Conservation (phyloP, 2,888 invertebrate genomes). For the Exocentrus adspersus region DNA sequence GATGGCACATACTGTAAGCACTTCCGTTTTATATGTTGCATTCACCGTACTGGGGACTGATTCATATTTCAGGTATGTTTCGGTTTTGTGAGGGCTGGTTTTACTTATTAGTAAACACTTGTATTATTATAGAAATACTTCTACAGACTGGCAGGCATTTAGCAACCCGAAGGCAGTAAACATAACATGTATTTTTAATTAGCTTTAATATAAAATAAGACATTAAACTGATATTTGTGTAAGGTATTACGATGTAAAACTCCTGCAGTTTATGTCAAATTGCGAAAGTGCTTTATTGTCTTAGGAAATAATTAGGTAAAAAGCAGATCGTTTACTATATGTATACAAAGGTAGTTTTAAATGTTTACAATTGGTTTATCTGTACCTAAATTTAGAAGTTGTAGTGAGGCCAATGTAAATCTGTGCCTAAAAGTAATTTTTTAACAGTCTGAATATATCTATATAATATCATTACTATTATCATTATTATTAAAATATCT, state of each 20-base stretch:
- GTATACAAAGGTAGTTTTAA: background rate
- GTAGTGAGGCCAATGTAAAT: conserved; percentile 50
- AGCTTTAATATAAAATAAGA: no score
- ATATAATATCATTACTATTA: conserved; percentile 32
- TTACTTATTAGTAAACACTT: no score
- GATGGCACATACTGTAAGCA: no score
- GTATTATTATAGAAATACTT: no score
- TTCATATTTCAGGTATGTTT: no score
- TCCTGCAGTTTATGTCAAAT: background rate
- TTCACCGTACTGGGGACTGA: no score
- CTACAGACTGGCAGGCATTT: no score
- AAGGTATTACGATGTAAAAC: background rate
- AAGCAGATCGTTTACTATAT: background rate
- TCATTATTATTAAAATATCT: conserved; percentile 22
- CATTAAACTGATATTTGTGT: no score
- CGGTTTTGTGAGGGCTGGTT: no score
- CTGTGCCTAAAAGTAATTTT: conserved; percentile 51
- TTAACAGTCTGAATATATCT: conserved; percentile 49
- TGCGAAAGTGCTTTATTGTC: background rate
- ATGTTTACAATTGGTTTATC: conserved; percentile 24
- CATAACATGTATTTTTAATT: no score
- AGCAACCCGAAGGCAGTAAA: no score
- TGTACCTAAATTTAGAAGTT: conserved; percentile 28
- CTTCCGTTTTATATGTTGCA: no score
- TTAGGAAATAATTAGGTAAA: background rate